Evolutionary conservation across 2,888 invertebrate species (phyloP).

Genomic region (Athalia rosae): DNA sequence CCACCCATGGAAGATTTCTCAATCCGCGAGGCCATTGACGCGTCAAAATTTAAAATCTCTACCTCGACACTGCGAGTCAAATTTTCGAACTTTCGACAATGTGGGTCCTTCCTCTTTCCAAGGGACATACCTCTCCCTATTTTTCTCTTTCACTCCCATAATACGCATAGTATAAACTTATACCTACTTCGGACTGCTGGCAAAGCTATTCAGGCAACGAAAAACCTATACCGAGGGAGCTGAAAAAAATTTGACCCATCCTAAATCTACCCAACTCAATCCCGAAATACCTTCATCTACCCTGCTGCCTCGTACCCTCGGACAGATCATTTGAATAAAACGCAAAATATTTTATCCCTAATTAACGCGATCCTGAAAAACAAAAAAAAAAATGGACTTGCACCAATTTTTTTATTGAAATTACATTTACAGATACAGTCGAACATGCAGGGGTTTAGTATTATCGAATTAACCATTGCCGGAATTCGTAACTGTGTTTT

Average conservation of each 20-base stretch:
- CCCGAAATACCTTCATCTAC: not conserved
- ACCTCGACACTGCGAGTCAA: not conserved
- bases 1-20: slow-evolving; percentile 60
- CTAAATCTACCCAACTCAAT: slow-evolving; percentile 4
- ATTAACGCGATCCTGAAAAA: no score
- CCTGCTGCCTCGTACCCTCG: not conserved
- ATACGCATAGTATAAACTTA: no score
- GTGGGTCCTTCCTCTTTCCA: not conserved
- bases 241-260: slow-evolving; percentile 8
- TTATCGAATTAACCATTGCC: no score
- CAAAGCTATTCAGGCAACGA: not conserved
- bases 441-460: no score
- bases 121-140: no score
- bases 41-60: slow-evolving; percentile 48
- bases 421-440: no score
- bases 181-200: not conserved
- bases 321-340: not conserved
- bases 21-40: slow-evolving; percentile 54
- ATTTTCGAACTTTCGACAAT: not conserved
- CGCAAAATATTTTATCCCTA: not conserved
- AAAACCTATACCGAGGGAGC: not conserved
- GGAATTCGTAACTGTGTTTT: no score
- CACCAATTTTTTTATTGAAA: no score
- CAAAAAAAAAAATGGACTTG: no score
- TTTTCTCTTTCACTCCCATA: no score